phyloP scores from a whole-genome alignment of 2,888 invertebrate genomes.

The Drosophila ezoana region DNA sequence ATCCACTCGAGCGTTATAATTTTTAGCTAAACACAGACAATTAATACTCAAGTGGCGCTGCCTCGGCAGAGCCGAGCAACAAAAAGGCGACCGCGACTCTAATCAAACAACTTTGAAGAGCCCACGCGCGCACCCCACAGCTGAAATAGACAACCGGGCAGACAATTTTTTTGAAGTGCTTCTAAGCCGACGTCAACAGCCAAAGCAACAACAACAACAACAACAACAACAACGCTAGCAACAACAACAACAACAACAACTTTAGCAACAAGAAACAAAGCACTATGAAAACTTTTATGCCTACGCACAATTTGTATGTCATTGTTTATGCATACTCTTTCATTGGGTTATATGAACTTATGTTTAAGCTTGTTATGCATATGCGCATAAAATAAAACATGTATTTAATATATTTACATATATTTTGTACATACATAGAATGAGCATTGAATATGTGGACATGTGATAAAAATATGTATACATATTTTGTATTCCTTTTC shows the following conservation, averaged over 20 bases:
- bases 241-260: constrained; percentile 6
- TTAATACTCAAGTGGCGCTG: constrained; percentile 59
- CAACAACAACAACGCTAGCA: constrained; percentile 2
- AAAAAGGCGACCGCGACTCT: constrained; percentile 27
- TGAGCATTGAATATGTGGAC: too few species aligned
- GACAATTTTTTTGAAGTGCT: constrained; percentile 67
- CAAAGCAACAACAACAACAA: constrained; percentile 10
- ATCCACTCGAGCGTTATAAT: constrained; percentile 43
- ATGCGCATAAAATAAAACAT: too few species aligned
- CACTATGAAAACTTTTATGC: constrained; percentile 54
- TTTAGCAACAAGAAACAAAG: constrained; percentile 13
- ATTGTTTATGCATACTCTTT: constrained; percentile 19
- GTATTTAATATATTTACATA: too few species aligned
- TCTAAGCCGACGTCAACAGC: constrained; percentile 56
- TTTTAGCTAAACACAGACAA: constrained; percentile 66
- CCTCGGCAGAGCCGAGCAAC: constrained; percentile 26
- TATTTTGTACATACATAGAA: too few species aligned
- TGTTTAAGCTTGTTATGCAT: constrained; percentile 3
- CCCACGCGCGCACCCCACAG: constrained; percentile 62
- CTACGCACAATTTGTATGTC: constrained; percentile 57
- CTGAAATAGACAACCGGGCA: constrained; percentile 54
- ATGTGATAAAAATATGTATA: too few species aligned
- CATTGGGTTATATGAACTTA: constrained; percentile 8
- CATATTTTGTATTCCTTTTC: too few species aligned
- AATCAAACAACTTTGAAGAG: constrained; percentile 66